Evolutionary conservation across 2,888 invertebrate species (phyloP).

Genomic region (Stenodera caucasica): DNA sequence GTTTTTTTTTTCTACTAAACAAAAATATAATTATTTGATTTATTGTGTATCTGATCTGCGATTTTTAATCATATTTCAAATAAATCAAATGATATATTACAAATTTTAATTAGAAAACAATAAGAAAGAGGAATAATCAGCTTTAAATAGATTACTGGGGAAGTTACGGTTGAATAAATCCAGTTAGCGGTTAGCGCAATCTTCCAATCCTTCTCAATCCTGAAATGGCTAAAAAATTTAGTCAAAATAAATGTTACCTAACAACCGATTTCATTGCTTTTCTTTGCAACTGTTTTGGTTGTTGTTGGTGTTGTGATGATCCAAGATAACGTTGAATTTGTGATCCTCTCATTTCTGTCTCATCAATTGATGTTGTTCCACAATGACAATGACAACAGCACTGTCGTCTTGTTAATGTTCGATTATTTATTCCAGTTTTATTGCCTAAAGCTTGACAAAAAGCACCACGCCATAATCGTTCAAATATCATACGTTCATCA

Average conservation of each 20-base stretch:
- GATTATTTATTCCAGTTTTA: conserved; percentile 31
- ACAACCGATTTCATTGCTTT: conserved; percentile 67
- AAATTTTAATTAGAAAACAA: neutral
- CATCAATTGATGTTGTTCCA: conserved; percentile 49
- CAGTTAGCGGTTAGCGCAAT: neutral
- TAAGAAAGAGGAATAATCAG: neutral
- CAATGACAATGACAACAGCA: conserved; percentile 58
- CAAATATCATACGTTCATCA: conserved; percentile 69
- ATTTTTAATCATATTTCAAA: neutral
- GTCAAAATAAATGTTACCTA: conserved; percentile 57
- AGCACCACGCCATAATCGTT: conserved; percentile 70
- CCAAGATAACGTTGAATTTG: conserved; percentile 1
- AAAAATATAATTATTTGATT: neutral
- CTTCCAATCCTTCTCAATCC: neutral
- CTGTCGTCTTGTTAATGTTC: conserved; percentile 30
- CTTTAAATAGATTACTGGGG: neutral
- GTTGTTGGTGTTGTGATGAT: neutral
- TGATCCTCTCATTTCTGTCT: conserved; percentile 41
- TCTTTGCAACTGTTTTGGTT: conserved; percentile 45
- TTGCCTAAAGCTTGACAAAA: conserved; percentile 52
- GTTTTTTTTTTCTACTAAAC: neutral
- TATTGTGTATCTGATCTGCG: too few relatives aligned
- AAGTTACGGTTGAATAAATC: neutral
- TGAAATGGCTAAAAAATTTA: neutral
- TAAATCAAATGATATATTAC: neutral